Percentiles rank a stretch among this genome's conserved stretches.
These are phyloP conservation scores for Mythimna impura DNA, from an alignment of 2,888 invertebrate genomes.

Conservation along the genomic window DNA sequence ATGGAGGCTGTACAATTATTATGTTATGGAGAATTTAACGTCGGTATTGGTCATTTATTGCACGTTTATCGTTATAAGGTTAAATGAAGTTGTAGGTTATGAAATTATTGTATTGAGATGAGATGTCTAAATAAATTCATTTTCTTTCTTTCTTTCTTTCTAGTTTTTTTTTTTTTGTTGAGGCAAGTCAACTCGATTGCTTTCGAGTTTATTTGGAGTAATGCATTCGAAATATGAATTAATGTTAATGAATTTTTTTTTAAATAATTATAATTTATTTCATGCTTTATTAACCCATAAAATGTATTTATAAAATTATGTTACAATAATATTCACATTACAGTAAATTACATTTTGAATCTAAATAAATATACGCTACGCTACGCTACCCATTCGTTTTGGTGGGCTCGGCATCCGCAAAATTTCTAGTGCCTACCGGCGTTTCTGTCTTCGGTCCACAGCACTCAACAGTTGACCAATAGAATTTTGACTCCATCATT, in stretches of 20 bases:
- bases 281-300: background rate
- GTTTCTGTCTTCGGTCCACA: too few species aligned
- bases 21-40: background rate
- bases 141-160: too few species aligned
- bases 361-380: background rate
- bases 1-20: slow-evolving; percentile 6
- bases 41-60: slow-evolving; percentile 2
- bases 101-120: background rate
- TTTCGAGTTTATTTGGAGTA: background rate
- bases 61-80: slow-evolving; percentile 5
- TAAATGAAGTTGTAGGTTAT: slow-evolving; percentile 12
- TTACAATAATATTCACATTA: background rate
- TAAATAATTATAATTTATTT: background rate
- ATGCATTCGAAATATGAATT: background rate
- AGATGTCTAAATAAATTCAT: too few species aligned
- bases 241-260: background rate
- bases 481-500: too few species aligned
- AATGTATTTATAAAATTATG: background rate
- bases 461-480: too few species aligned
- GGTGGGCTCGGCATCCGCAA: too few species aligned
- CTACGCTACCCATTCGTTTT: too few species aligned
- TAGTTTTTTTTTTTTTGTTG: background rate
- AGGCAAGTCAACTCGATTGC: background rate
- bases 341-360: background rate
- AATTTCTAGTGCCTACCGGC: too few species aligned